Conservation (phyloP, 1,140 invertebrate species). For the Microplitis demolitor region DNA sequence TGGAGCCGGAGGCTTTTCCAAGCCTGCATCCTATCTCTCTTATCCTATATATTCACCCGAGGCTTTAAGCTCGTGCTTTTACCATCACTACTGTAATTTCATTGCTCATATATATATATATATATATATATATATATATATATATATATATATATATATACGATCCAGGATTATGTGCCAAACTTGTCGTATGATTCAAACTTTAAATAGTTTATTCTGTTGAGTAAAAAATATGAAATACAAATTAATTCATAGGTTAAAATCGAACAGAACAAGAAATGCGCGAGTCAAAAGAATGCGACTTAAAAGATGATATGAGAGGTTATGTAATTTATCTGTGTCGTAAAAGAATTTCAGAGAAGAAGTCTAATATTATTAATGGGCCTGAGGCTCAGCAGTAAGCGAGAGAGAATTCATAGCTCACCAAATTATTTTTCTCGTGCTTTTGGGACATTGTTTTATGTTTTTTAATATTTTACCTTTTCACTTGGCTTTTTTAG, state of each 20-base stretch:
- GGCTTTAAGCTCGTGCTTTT: slow-evolving; percentile 13
- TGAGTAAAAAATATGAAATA: too few relatives aligned
- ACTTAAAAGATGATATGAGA: slow-evolving; percentile 7
- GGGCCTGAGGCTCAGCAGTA: neutral
- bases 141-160: neutral
- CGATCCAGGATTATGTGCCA: too few relatives aligned
- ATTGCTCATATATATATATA: neutral
- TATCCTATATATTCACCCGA: neutral
- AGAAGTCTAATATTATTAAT: slow-evolving; percentile 10
- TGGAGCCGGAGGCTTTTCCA: slow-evolving; percentile 1
- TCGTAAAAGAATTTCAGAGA: neutral
- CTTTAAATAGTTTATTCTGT: too few relatives aligned
- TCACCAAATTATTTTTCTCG: neutral
- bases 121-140: neutral
- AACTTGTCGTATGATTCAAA: neutral
- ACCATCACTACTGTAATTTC: neutral
- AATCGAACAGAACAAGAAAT: too few relatives aligned
- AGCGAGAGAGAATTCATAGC: neutral
- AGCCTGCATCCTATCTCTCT: slow-evolving; percentile 1
- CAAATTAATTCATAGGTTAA: too few relatives aligned
- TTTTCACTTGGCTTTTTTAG: neutral
- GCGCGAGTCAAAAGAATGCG: slow-evolving; percentile 4
- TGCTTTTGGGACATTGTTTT: neutral
- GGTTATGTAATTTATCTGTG: slow-evolving; percentile 12
- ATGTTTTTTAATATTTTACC: neutral